phyloP scores from a whole-genome alignment of 2,113 vertebrate genomes.

The Erythrocercus mccallii region DNA sequence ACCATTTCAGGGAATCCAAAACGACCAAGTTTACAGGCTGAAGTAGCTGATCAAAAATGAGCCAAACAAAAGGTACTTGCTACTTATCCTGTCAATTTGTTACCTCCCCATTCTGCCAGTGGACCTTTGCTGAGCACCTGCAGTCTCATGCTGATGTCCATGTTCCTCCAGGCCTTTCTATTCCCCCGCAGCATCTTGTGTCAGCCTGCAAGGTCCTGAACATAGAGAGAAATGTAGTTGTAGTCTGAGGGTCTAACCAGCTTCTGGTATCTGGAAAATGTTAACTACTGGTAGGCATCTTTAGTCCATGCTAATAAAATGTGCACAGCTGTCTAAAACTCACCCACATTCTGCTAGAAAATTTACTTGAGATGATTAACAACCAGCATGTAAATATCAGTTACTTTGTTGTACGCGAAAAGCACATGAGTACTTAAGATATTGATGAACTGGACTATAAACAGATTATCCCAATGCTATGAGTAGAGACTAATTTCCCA shows the following conservation, averaged over 20 bases:
- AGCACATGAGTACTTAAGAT: slow-evolving; percentile 18
- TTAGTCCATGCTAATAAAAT: background rate
- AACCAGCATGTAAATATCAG: background rate
- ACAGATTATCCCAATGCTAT: background rate
- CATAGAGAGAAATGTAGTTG: background rate
- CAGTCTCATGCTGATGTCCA: background rate
- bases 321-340: background rate
- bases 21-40: background rate
- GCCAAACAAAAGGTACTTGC: background rate
- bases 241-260: background rate
- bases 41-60: background rate
- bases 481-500: slow-evolving; percentile 36
- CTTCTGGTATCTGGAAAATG: background rate
- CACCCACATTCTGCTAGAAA: background rate
- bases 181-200: background rate
- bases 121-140: background rate
- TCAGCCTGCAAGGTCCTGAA: background rate
- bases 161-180: background rate
- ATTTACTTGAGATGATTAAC: background rate
- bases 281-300: background rate
- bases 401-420: background rate
- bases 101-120: background rate
- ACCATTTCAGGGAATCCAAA: background rate
- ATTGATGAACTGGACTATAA: slow-evolving; percentile 52
- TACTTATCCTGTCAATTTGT: background rate